Base-by-base conservation (phyloP, 2,888 invertebrate genomes). In the Caenorhabditis wallacei region DNA sequence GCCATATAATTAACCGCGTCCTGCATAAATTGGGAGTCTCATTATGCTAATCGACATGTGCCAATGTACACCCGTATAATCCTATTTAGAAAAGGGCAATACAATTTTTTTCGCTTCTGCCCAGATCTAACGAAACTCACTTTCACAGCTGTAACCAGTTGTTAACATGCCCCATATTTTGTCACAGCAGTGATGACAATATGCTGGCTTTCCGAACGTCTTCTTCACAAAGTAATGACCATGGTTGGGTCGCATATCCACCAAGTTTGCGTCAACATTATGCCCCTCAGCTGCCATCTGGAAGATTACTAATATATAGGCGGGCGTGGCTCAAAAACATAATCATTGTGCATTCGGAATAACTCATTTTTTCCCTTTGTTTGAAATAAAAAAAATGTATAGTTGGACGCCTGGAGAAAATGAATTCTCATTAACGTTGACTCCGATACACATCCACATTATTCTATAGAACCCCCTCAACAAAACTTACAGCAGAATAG, bases 151-250 rank as follows among this genome's bases (percentile, higher is more conserved):
- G 95, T 96, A 97, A 94, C 98, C 99, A 94, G 98, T 98, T 94
- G 97, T 97, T 93, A 98, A 97, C 94, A 98, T 95, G 93, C 98
- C 98, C 99, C 99, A 99, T 93, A 99, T 95, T 95, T 98, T 95
- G 94, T 99, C 99, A 93, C 97, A 97, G 95, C 99, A 99, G 94
- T 98, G 97, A 94, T 99, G 98, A 94, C 99, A 99, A 94, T 98
- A 98, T 92, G 97, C 97, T 93, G 98, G 98, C 95, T 98, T 98
- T 95, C 98, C 98, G 95, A 98, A 99, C 94, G 97, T 98, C 57
- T 87, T 87, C 48, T 85, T 87, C 43, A 95, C 95, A 95, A 99
- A 99, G 95, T 96, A 96, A 95, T 99, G 99, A 93, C 96, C 96
- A 94, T 95, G 93, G 94, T 92, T 92, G 1, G 85, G 81, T 56